A percentile compares a stretch with the other conserved stretches of the same genome.
phyloP scores from a whole-genome alignment of 2,888 invertebrate genomes.

The Parapristionchus giblindavisi region DNA sequence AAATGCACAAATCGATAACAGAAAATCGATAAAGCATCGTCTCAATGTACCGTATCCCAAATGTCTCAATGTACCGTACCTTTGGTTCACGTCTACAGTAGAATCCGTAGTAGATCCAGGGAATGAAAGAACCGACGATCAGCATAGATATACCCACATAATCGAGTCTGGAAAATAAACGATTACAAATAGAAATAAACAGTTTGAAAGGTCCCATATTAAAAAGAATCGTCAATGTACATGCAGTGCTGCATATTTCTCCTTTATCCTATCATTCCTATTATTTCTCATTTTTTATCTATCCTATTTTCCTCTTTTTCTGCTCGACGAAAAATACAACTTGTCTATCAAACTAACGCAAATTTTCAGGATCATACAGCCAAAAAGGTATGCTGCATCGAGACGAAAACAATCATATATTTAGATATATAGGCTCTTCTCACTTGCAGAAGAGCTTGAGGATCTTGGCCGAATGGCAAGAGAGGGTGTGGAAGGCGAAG shows the following conservation, averaged over 20 bases:
- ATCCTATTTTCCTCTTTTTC: too few species aligned
- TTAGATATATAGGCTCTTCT: conserved; percentile 28
- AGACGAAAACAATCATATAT: neutral
- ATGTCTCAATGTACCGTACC: conserved; percentile 83
- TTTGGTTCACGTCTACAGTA: conserved; percentile 78
- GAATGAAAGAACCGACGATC: conserved; percentile 98
- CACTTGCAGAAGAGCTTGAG: conserved; percentile 94
- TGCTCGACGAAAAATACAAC: too few species aligned
- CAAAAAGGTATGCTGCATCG: neutral
- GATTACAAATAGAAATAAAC: too few species aligned
- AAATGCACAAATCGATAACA: too few species aligned
- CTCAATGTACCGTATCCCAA: conserved; percentile 70
- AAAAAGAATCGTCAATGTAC: conserved; percentile 11
- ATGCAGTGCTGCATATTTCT: neutral
- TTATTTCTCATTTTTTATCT: neutral
- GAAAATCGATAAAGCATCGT: too few species aligned
- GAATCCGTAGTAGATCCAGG: conserved; percentile 99
- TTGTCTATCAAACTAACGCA: too few species aligned
- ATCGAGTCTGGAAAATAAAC: conserved; percentile 79
- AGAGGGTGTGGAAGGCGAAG: conserved; percentile 95
- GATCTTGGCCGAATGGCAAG: conserved; percentile 96
- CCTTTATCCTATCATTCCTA: neutral
- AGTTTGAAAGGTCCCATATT: neutral
- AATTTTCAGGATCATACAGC: too few species aligned
- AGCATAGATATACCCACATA: conserved; percentile 97